Conservation (phyloP, 2,113 vertebrate species). For the Ammodramus savannarum region DNA sequence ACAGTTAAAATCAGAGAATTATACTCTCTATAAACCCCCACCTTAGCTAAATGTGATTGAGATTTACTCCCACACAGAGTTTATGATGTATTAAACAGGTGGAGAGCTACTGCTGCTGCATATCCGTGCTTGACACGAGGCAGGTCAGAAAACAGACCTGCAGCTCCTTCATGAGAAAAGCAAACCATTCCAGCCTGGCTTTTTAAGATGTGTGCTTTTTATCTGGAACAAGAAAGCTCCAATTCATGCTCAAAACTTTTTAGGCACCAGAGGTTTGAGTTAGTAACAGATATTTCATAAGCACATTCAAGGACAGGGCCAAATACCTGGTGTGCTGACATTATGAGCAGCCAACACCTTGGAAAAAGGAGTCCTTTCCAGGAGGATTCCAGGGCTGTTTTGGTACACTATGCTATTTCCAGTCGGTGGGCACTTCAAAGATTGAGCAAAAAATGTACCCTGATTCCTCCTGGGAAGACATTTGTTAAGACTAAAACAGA, state of each 20-base stretch:
- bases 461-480: background rate
- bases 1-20: background rate
- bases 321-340: background rate
- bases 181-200: background rate
- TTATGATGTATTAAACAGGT: background rate
- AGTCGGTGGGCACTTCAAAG: background rate
- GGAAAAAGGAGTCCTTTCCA: background rate
- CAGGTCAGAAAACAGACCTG: background rate
- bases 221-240: background rate
- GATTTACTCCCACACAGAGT: background rate
- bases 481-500: background rate
- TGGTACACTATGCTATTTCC: fast-evolving
- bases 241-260: background rate
- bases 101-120: background rate
- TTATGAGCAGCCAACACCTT: background rate
- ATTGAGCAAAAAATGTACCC: background rate
- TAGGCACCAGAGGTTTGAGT: background rate
- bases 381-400: background rate
- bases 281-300: background rate
- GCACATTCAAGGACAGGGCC: background rate
- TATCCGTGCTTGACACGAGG: background rate
- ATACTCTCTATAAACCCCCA: background rate
- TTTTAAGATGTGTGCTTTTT: background rate
- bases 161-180: background rate
- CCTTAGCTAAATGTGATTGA: background rate